Base-by-base conservation (phyloP, 2,888 invertebrate genomes). In the Tholera decimalis region DNA sequence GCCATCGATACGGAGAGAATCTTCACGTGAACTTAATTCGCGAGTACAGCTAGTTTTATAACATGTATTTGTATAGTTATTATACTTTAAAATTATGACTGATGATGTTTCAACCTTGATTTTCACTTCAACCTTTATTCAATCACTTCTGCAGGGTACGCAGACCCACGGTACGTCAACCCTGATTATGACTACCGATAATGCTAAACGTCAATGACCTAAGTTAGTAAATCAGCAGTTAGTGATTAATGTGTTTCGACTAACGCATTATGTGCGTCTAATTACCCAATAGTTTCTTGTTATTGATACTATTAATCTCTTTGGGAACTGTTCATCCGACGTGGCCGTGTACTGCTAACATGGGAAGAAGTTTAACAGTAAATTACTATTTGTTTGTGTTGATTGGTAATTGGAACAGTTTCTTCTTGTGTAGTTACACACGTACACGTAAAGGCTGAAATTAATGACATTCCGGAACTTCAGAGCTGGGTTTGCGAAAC, bases 261-360 rank as follows among this genome's bases (percentile, higher is more conserved):
- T 44, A 24, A 15, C 54, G 46, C 57, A 64, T 64, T 79, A 74
- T 70, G 60, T 69, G 55, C 60, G 75, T 64, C 58, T 79, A 74
- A 76, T 76, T 76, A 74, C 64, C 49, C 61, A 64, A 74, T 74
- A 69, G 79, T 74, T 74, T 61, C 67, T 75, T 78, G 76, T 69
- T 79, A 79, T 69, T 79, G 75, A 61, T 76, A 64, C 75, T 61
- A 76, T 76, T 76, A 76, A 76, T 76, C 79, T 78, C 74, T 78
- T 78, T 58, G 49, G 3, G 41, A 59, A 68, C 53, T 57, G 53
- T 66, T 74, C 55, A 39, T 54, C 44, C 20, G 56, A 57, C 71
- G 54, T 59, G 66, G 33, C 11, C n/a, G 55, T 33, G 44, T 64
- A 44, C 50, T 51, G 47, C 43, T 71, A 59, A 64, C 71, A 46